A percentile compares a stretch with the other conserved stretches of the same genome.
phyloP scores from a whole-genome alignment of 2,888 invertebrate species.

The Melipona beecheii region DNA sequence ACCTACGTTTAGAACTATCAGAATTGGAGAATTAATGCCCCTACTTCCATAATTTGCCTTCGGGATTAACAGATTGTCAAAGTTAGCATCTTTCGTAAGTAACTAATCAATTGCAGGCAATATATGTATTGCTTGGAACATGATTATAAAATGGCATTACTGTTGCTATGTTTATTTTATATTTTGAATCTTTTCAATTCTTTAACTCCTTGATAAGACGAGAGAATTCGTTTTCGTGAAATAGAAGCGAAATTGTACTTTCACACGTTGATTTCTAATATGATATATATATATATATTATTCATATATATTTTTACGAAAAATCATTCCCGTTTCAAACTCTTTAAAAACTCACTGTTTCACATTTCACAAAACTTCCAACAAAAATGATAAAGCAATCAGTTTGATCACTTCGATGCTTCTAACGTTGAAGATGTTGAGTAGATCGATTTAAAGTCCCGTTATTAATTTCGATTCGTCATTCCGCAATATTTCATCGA shows the following conservation, averaged over 20 bases:
- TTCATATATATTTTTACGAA: no score
- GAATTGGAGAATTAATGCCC: slow-evolving; percentile 53
- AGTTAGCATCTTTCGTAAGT: not conserved
- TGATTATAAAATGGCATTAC: not conserved
- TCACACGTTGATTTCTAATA: no score
- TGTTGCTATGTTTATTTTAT: not conserved
- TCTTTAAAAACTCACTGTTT: no score
- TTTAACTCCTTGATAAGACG: not conserved
- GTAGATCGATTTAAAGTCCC: not conserved
- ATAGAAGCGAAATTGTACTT: no score
- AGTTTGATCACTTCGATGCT: no score
- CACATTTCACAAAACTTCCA: no score
- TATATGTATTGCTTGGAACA: not conserved
- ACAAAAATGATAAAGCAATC: no score
- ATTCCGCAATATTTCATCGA: not conserved
- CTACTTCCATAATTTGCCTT: slow-evolving; percentile 43
- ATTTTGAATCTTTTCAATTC: not conserved
- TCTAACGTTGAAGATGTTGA: not conserved
- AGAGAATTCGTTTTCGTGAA: not conserved
- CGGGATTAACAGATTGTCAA: slow-evolving; percentile 38
- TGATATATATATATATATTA: no score
- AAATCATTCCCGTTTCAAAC: no score
- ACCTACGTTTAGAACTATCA: slow-evolving; percentile 49
- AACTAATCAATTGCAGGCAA: not conserved
- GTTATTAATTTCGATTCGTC: not conserved